These are phyloP conservation scores for Drosophila melanica DNA, from an alignment of 1,140 invertebrate genomes.

Conservation along the genomic window DNA sequence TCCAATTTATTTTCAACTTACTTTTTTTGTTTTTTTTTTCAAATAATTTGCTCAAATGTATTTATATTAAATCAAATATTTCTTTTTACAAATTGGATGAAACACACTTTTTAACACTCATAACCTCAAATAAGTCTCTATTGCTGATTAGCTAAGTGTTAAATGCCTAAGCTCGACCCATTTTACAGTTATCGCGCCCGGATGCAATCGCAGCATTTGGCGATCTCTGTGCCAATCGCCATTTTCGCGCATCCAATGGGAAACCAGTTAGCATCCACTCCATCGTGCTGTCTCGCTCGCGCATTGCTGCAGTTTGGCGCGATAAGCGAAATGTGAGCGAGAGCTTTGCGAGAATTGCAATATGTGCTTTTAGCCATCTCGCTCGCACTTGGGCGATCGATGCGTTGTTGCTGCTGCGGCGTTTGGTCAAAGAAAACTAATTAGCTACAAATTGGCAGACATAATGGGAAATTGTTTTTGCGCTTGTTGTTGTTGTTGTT, in stretches of 20 bases:
- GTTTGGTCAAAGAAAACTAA: slow-evolving; percentile 59
- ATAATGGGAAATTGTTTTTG: slow-evolving; percentile 51
- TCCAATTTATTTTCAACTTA: too few relatives aligned
- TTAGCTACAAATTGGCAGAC: slow-evolving; percentile 73
- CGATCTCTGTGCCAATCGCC: slow-evolving; percentile 53
- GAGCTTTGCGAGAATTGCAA: slow-evolving; percentile 28
- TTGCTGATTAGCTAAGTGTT: background rate
- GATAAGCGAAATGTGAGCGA: slow-evolving; percentile 22
- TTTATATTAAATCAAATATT: too few relatives aligned
- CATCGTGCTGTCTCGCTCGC: slow-evolving; percentile 28
- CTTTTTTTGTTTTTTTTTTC: too few relatives aligned
- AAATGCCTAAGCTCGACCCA: background rate
- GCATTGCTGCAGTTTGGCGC: slow-evolving; percentile 23
- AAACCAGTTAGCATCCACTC: slow-evolving; percentile 38
- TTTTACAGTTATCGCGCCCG: slow-evolving; percentile 2
- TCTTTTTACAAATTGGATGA: too few relatives aligned
- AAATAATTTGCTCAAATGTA: too few relatives aligned
- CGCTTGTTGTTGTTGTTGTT: background rate
- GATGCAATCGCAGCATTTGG: slow-evolving; percentile 1
- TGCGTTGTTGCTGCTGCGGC: slow-evolving; percentile 18
- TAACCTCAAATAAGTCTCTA: slow-evolving; percentile 2
- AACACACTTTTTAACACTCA: too few relatives aligned
- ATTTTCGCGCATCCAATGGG: slow-evolving; percentile 73
- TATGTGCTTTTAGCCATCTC: slow-evolving; percentile 11
- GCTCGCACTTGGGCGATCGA: slow-evolving; percentile 12